These are phyloP conservation scores for Uria aalge DNA, from an alignment of 2,113 vertebrate species.

Conservation along the genomic window DNA sequence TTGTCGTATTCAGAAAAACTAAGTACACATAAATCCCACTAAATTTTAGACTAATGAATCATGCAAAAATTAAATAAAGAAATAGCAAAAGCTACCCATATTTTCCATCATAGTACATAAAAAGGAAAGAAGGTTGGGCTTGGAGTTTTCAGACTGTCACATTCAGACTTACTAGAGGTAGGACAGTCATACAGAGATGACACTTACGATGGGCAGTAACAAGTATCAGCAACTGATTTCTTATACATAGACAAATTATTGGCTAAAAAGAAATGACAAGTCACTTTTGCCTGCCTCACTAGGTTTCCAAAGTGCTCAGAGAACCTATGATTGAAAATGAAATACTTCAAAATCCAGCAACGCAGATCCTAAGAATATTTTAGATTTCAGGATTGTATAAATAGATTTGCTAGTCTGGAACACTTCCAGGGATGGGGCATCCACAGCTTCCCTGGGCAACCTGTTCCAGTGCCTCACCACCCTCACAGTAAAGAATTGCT, in stretches of 20 bases:
- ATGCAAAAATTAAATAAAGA: background rate
- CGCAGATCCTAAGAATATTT: background rate
- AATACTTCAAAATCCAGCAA: background rate
- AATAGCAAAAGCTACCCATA: background rate
- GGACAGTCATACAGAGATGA: background rate
- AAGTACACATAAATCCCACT: background rate
- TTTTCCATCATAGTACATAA: background rate
- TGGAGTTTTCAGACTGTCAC: background rate
- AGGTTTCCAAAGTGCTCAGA: accelerated
- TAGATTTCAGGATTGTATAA: background rate
- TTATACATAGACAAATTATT: background rate
- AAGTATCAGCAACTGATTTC: background rate
- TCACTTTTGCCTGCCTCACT: background rate
- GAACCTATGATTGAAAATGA: background rate
- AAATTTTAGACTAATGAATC: background rate
- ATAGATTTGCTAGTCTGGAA: background rate
- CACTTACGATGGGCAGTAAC: background rate
- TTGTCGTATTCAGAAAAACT: background rate
- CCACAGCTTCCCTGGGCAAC: too few species aligned
- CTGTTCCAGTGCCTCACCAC: too few species aligned
- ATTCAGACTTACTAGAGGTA: background rate
- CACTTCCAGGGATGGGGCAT: too few species aligned
- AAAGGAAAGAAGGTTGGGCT: background rate
- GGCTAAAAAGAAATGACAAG: background rate
- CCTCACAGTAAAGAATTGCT: too few species aligned